Base-by-base conservation (phyloP, 2,797 vertebrate genomes). In the Tinamus major region DNA sequence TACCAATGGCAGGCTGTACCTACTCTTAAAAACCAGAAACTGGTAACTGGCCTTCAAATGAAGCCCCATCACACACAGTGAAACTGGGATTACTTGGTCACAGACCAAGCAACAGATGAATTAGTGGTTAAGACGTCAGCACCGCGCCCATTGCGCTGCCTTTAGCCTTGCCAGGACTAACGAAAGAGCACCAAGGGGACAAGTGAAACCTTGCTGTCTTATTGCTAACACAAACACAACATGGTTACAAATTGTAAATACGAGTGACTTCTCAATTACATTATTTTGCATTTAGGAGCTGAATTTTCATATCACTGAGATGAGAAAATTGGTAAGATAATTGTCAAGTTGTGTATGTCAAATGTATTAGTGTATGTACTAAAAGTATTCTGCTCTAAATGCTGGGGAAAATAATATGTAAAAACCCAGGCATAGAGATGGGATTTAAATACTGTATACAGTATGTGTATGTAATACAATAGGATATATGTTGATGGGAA, bases 341-440 rank as follows among this genome's bases (percentile, higher is more conserved):
- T 92, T 93, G 91, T 93, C 78, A 86, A 91, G 46, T 42, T 49
- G 58, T 90, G 82, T 87, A 67, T 1, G 29, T 96, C 78, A 77
- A 88, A 71, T 90, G 87, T 81, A 71, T 87, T 78, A 89, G 58
- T 92, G 89, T 94, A 75, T 69, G 71, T 0, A 2, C 85, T 93
- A 92, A 95, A 86, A 82, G 58, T 79, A 68, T 75, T 96, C 94
- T 90, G 85, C 93, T 95, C 85, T 95, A 95, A 96, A 85, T 14
- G 92, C 89, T 92, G 90, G 76, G 75, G 71, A 84, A 56, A 79
- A 86, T 21, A 48, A 93, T 87, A 87, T 92, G 92, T 94, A 94
- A 18, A 69, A 12, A 82, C 76, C 65, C 74, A 55, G 68, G 78
- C 48, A 78, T 41, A 81, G 55, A 87, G 68, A 59, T 87, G 44